These are phyloP conservation scores for Catagonus wagneri DNA, from an alignment of 2,113 vertebrate species.

Conservation along the genomic window DNA sequence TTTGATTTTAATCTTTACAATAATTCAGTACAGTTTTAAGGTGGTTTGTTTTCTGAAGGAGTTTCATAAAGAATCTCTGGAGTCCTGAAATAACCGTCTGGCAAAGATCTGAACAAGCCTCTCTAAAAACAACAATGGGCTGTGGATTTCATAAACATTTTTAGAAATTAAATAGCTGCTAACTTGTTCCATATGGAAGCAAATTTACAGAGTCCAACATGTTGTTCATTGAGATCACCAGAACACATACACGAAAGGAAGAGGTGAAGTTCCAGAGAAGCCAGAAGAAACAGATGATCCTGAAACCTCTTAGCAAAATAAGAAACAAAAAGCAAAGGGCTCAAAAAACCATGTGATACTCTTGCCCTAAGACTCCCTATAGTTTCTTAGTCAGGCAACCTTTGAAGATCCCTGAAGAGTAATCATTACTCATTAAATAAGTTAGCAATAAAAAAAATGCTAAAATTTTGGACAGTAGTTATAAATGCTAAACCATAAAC, in stretches of 20 bases:
- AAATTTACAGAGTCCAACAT: constrained; percentile 68
- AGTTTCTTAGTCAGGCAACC: background rate
- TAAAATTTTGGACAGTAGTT: constrained; percentile 15
- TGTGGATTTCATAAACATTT: constrained; percentile 83
- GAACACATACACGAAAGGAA: constrained; percentile 35
- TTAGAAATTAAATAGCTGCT: constrained; percentile 84
- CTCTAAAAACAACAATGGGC: constrained; percentile 81
- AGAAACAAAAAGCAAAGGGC: constrained; percentile 19
- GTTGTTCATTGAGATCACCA: constrained; percentile 41
- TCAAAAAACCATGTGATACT: background rate
- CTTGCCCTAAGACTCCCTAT: constrained; percentile 25
- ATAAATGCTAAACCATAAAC: background rate
- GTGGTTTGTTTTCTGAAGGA: constrained; percentile 43
- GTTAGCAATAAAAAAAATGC: constrained; percentile 17
- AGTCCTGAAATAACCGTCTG: constrained; percentile 74
- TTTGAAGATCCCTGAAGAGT: constrained; percentile 64
- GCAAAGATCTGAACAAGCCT: constrained; percentile 74
- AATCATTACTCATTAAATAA: constrained; percentile 52
- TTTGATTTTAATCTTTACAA: constrained; percentile 47
- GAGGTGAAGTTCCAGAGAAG: constrained; percentile 22
- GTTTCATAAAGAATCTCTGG: constrained; percentile 63
- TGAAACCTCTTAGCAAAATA: constrained; percentile 13
- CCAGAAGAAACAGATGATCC: constrained; percentile 59
- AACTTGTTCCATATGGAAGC: constrained; percentile 82
- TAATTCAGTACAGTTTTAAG: constrained; percentile 42